Base-by-base conservation (phyloP, 2,113 vertebrate genomes). In the Psammodynastes pulverulentus region DNA sequence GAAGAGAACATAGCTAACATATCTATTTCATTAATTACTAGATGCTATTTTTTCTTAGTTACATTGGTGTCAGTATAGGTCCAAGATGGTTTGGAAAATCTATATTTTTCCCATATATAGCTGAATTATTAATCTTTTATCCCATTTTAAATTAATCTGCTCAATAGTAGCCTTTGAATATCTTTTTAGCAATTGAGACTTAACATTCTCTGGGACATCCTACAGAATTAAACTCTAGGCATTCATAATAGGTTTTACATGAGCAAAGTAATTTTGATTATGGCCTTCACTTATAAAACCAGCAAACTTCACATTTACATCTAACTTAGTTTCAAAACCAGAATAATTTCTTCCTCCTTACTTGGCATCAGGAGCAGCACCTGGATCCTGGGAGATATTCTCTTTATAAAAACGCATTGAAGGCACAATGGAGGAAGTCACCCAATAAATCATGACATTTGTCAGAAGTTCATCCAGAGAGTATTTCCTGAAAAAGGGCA, bases 361-460 rank as follows among this genome's bases (percentile, higher is more conserved):
- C 98, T 95, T 97, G 91, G 4, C 1, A 90, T 97, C 93, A 53
- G 94, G 86, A 89, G 62, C 89, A 0, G 95, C 91, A 0, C 23
- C 0, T 7, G 89, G 92, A 79, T 97, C 79, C 12, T 19, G 88
- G 62, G 94, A 86, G 0, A 98, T 0, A 89, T 98, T 98, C 94
- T 99, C 98, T 95, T 99, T 99, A 97, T 99, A 99, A 96, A 97
- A 98, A 23, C 98, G 97, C 98, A 99, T 98, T 43, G 98, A 99
- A 3, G 98, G 92, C 10, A 97, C 96, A 0, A 98, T 98, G 94
- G 97, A 98, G 53, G 98, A 96, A 1, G 98, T 98, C 87, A 97
- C 97, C 98, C 98, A 99, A 91, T 99, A 99, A 96, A 99, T 98
- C 98, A 98, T 98, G 56, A 98, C 94, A 0, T 98, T 98, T 89